Evolutionary conservation across 2,797 vertebrate species (phyloP), one percentile per base, ranked within the genome.

Genomic region (Falco concolor): DNA sequence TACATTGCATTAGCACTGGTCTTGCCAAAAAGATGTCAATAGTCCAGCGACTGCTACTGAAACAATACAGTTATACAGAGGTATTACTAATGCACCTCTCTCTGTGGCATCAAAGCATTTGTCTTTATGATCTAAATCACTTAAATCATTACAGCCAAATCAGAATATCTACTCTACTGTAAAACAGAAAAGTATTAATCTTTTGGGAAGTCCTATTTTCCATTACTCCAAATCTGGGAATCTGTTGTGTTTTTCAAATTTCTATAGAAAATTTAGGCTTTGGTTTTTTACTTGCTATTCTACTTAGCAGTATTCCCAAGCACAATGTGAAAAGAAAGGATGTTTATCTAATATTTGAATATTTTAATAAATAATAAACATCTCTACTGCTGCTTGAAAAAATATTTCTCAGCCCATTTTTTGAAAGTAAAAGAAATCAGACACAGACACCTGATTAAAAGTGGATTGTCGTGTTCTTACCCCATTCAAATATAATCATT

Each of bases 1-100:
- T 65, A 56, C 52, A 92, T 75, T 96, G 87, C 85, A 79, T 87
- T 88, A 91, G 57, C 63, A 69, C n/a, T 0, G 1, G 70, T 40
- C 77, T 93, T 92, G 85, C 83, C 95, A 95, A 81, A 13, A 90
- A 93, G 59, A 87, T 79, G 87, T 67, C 94, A 90, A 91, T 96
- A 95, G 45, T 67, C 28, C 65, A 92, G 87, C 63, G 67, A n/a
- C 45, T 83, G 44, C 27, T 68, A 57, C 80, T 87, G 81, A 93
- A 88, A 52, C 44, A 67, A 44, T 0, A 53, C 78, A 84, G 34
- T 89, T 85, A 82, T 68, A 89, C 91, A 89, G 92, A 87, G n/a
- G 27, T 78, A 94, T 73, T 81, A 57, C 79, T 95, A 95, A 96
- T 84, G 91, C 40, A 74, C 40, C 38, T 78, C 59, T 90, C 61